Evolutionary conservation across 1,140 invertebrate genomes (phyloP).

Genomic region (Trichonephila clavata): DNA sequence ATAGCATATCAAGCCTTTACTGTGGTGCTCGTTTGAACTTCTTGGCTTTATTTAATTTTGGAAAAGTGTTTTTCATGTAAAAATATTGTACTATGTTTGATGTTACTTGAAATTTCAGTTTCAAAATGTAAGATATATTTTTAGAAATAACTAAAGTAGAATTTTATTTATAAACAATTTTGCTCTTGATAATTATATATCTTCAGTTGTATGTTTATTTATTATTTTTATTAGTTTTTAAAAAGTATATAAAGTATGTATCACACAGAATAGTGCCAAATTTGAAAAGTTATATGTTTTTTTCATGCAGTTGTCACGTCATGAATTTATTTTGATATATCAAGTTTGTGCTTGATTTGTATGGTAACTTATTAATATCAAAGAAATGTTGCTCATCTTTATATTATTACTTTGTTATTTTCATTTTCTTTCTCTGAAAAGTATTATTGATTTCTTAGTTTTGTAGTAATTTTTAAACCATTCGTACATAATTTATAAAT

Average conservation of each 20-base stretch:
- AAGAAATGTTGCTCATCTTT: background rate
- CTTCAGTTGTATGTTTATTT: background rate
- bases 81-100: background rate
- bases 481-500: background rate
- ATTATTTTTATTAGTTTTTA: background rate
- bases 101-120: background rate
- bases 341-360: background rate
- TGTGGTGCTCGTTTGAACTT: background rate
- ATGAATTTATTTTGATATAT: background rate
- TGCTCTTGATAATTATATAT: background rate
- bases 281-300: background rate
- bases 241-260: background rate
- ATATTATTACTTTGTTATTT: background rate
- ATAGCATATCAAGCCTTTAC: background rate
- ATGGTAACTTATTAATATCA: background rate
- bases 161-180: background rate
- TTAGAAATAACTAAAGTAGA: background rate
- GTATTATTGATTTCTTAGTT: background rate
- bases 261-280: constrained; percentile 3
- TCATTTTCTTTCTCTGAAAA: background rate
- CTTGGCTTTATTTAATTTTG: background rate
- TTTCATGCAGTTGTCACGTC: background rate
- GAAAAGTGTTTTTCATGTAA: background rate
- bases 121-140: background rate
- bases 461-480: background rate